Evolutionary conservation across 2,797 vertebrate genomes (phyloP).

Genomic region (Euphonia xanthogaster): DNA sequence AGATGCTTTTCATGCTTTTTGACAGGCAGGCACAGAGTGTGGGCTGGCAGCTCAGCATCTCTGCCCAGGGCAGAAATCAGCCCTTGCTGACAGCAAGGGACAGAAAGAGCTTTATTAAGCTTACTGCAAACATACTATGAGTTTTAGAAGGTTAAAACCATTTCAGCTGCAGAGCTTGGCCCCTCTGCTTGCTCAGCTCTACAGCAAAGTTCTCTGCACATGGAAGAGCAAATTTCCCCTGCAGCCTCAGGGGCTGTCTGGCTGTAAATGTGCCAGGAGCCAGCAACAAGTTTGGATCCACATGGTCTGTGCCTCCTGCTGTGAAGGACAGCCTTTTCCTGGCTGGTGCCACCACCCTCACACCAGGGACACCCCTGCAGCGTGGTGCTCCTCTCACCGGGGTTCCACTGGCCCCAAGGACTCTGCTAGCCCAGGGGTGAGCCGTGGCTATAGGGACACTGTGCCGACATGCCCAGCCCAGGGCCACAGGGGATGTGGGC

Average conservation of each 20-base stretch:
- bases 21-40: background rate
- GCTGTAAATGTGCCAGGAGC: accelerated
- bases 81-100: background rate
- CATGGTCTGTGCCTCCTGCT: background rate
- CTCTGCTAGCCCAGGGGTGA: accelerated
- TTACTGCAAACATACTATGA: background rate
- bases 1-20: background rate
- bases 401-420: accelerated
- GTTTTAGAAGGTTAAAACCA: background rate
- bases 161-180: background rate
- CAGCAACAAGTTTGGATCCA: background rate
- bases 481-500: accelerated
- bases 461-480: background rate
- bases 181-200: background rate
- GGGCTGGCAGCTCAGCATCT: background rate
- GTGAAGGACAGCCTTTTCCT: background rate
- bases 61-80: background rate
- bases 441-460: accelerated
- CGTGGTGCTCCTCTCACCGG: accelerated
- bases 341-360: accelerated
- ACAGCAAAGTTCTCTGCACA: background rate
- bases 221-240: background rate
- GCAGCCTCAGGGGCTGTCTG: background rate
- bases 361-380: background rate
- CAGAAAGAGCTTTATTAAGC: background rate